Evolutionary conservation across 2,797 vertebrate species (phyloP), one percentile per base, ranked within the genome.

Genomic region (Alosa sapidissima): DNA sequence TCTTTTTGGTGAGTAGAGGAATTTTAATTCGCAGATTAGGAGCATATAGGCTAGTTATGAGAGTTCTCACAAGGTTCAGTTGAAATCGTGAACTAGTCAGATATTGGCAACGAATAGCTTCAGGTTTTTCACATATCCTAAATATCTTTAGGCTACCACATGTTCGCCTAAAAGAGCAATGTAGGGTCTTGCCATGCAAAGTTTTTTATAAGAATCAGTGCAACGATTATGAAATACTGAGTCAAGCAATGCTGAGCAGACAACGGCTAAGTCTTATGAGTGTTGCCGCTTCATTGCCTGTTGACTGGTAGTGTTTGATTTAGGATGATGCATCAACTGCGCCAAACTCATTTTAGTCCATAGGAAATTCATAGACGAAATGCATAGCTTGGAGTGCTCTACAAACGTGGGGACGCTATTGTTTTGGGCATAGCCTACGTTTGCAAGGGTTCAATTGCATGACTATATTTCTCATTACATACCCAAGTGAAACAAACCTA

Each of bases 1-100:
- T 49, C 45, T 84, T 83, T 85, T 85, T 81, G 91, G 91, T 91
- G 87, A 91, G 91, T 89, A 86, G 54, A 81, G 85, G 45, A 85
- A 86, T 85, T 84, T 65, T 85, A 78, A 16, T 78, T 78, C 8
- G 14, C 36, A 48, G 49, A 78, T 83, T 55, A 60, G 33, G 28
- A 62, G 55, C n/a, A 24, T 75, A 13, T 81, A 5, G 52, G 11
- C 52, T 54, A 24, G 49, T 87, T 54, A 48, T 47, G 81, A 24
- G 62, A 78, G 10, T 78, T 65, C 72, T 83, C 47, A 68, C 81
- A 75, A 75, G 4, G 84, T 81, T 48, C 36, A 54, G 52, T 83
- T 58, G 65, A 51, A 87, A 87, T 82, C 75, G 82, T 36, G 75
- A 87, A 82, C 84, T 81, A 45, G 52, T 68, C 55, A 52, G 47